Evolutionary conservation across 2,888 invertebrate genomes (phyloP), one percentile per base, ranked within the genome.

Genomic region (Dysmachus trigonus): DNA sequence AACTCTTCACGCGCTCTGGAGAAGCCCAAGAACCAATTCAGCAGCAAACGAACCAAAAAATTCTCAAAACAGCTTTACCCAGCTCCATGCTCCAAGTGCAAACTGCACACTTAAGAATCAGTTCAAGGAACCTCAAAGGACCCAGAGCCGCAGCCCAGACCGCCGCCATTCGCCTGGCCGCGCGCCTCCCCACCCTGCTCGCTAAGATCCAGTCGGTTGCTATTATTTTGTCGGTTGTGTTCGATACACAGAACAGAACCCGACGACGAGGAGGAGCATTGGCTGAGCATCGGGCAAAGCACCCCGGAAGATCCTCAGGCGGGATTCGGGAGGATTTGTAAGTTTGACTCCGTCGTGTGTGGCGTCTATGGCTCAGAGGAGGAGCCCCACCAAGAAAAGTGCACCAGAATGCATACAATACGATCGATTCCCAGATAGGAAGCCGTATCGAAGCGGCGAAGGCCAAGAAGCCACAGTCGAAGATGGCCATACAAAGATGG

Each of bases 21-120:
- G 83, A 27, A 83, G 72, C 71, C 35, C 15, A 30, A 83, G 72
- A 38, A 72, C 83, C 72, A 83, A 83, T 72, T 83, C 83, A 71
- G 41, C 35, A 83, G 72, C 38, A 83, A 83, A 83, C 72, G 41
- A 83, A 83, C 83, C 83, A 72, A 83, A 83, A 72, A 83, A 83
- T 83, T 83, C 72, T 83, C 30, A 72, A 83, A 83, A 83, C 83
- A 83, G 71, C 83, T 83, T 83, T 72, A 71, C 72, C 81, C 72
- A 41, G 71, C 38, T 41, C 38, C 83, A n/a, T n/a, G n/a, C n/a
- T 30, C 35, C 71, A 72, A 72, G 83, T 83, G 72, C 72, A 83
- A 83, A 83, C 83, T 83, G 81, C 81, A 81, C 53, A 83, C 83
- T 83, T 72, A 72, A 83, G 72, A 83, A 72, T 71, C 83, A 83